Evolutionary conservation across 35 echinoderm and acorn worm species (phyloP).

Genomic region (Stichopus chloronotus): DNA sequence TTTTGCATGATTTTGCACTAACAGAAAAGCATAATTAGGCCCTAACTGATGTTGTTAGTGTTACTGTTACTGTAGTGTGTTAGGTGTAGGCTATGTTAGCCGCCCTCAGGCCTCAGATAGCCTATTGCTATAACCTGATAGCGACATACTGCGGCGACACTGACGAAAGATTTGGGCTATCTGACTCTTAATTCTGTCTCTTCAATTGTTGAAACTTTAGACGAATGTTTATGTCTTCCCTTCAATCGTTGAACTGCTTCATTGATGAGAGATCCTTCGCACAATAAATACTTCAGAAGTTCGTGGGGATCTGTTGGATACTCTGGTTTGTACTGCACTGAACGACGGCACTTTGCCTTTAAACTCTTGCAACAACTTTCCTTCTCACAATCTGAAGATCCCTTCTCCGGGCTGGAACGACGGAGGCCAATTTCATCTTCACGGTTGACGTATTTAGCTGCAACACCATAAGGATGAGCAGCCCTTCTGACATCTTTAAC

Average conservation of each 20-base stretch:
- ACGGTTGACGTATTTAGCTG: neutral
- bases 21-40: too few species aligned
- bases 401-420: neutral
- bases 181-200: constrained; percentile 8
- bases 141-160: neutral
- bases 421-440: neutral
- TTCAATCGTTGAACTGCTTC: constrained; percentile 47
- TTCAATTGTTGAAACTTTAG: neutral
- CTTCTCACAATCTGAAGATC: neutral
- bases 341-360: constrained; percentile 35
- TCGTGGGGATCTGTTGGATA: constrained; percentile 50
- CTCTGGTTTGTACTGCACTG: constrained; percentile 15
- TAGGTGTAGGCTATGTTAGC: too few species aligned
- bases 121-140: neutral
- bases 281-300: constrained; percentile 35
- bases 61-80: too few species aligned
- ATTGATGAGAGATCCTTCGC: constrained; percentile 28
- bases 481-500: neutral
- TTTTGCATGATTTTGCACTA: too few species aligned
- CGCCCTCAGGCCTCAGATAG: neutral
- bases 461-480: constrained; percentile 1
- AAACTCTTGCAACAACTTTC: neutral
- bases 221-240: neutral
- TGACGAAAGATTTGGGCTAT: neutral
- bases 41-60: too few species aligned